Evolutionary conservation across 2,797 vertebrate species (phyloP).

Genomic region (Sebastes miniatus): DNA sequence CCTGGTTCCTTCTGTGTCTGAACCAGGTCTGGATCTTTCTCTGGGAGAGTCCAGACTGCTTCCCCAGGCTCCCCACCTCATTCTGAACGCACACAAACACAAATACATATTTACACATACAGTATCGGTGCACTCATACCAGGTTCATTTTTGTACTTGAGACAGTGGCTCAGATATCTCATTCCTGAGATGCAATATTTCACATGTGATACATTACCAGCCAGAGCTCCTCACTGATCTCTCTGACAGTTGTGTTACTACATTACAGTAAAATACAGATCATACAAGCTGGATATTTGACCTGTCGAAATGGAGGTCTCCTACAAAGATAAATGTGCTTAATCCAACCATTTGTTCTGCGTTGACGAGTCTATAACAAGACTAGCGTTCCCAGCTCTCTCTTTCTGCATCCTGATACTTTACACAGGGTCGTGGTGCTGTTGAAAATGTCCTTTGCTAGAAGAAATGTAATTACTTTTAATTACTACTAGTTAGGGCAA

Average conservation of each 20-base stretch:
- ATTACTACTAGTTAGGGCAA: neutral
- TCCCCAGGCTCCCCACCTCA: conserved; percentile 73
- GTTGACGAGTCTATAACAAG: neutral
- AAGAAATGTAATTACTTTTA: neutral
- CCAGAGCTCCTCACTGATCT: neutral
- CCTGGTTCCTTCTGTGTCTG: conserved; percentile 84
- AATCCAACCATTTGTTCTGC: neutral
- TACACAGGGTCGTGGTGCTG: conserved; percentile 16
- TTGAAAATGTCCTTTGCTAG: neutral
- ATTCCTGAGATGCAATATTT: neutral
- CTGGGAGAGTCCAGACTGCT: conserved; percentile 81
- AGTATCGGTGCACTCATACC: neutral
- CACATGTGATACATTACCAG: neutral
- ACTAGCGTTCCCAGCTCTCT: neutral
- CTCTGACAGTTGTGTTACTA: neutral
- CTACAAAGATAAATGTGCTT: neutral
- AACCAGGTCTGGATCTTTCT: conserved; percentile 90
- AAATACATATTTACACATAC: neutral
- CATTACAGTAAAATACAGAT: neutral
- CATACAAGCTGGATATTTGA: neutral
- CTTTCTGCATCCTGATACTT: conserved; percentile 4
- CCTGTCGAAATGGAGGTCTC: neutral
- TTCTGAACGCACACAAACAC: conserved; percentile 57
- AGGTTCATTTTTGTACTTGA: neutral
- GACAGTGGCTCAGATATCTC: neutral